phyloP scores from a whole-genome alignment of 2,113 vertebrate species.

The Odontophorus gujanensis region DNA sequence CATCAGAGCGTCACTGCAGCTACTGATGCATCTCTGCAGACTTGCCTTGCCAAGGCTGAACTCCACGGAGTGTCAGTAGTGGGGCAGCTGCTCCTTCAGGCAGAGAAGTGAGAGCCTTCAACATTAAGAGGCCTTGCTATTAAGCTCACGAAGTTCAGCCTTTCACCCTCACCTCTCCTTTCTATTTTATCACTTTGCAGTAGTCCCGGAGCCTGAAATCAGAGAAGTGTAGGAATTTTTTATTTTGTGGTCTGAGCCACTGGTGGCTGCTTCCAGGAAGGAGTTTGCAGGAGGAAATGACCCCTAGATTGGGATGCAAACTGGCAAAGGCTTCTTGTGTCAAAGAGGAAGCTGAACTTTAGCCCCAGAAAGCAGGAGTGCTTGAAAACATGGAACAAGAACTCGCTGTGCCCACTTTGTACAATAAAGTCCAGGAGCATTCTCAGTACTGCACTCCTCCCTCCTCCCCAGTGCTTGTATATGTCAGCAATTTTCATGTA shows the following conservation, averaged over 20 bases:
- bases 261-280: background rate
- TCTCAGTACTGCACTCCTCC: background rate
- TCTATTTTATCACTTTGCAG: background rate
- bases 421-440: background rate
- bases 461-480: background rate
- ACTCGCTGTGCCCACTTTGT: background rate
- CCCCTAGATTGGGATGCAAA: background rate
- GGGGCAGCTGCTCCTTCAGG: background rate
- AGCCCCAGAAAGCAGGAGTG: background rate
- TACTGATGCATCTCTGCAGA: accelerated
- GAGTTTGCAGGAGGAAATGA: background rate
- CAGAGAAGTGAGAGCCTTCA: background rate
- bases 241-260: background rate
- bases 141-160: background rate
- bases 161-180: background rate
- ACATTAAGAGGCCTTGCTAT: background rate
- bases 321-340: background rate
- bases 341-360: background rate
- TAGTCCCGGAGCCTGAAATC: background rate
- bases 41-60: background rate
- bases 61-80: background rate
- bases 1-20: background rate
- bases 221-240: background rate
- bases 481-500: background rate
- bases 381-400: background rate